phyloP scores from a whole-genome alignment of 2,888 invertebrate genomes.

The Amiota minor region DNA sequence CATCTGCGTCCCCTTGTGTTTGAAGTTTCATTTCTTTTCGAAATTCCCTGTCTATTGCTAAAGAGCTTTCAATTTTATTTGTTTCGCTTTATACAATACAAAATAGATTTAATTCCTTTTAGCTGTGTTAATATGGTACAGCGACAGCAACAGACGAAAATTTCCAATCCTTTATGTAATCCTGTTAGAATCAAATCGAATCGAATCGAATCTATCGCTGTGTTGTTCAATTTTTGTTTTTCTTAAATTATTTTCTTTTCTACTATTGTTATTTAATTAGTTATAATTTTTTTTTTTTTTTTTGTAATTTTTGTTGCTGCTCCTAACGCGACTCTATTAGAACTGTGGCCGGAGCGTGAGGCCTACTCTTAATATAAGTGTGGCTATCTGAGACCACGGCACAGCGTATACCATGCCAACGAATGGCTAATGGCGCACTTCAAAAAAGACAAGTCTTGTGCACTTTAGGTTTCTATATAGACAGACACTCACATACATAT shows the following conservation, averaged over 20 bases:
- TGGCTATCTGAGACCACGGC: slow-evolving; percentile 35
- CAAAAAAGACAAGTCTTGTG: neutral
- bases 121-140: too few species aligned
- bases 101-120: too few species aligned
- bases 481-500: neutral
- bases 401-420: slow-evolving; percentile 23
- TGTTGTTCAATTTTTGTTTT: neutral
- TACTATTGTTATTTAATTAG: neutral
- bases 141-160: too few species aligned
- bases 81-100: too few species aligned
- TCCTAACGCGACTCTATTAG: slow-evolving; percentile 42
- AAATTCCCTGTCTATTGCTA: too few species aligned
- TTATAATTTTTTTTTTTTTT: neutral
- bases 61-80: too few species aligned
- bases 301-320: slow-evolving; percentile 3
- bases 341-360: slow-evolving; percentile 53
- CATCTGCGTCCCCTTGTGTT: slow-evolving; percentile 25
- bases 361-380: slow-evolving; percentile 55
- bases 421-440: slow-evolving; percentile 30
- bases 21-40: slow-evolving; percentile 59
- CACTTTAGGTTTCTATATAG: too few species aligned
- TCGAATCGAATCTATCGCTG: neutral
- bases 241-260: neutral
- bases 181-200: neutral
- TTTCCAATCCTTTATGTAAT: too few species aligned